A percentile compares a stretch with the other conserved stretches of the same genome.
These are phyloP conservation scores for Sinella curviseta DNA, from an alignment of 1,140 invertebrate genomes.

Conservation along the genomic window DNA sequence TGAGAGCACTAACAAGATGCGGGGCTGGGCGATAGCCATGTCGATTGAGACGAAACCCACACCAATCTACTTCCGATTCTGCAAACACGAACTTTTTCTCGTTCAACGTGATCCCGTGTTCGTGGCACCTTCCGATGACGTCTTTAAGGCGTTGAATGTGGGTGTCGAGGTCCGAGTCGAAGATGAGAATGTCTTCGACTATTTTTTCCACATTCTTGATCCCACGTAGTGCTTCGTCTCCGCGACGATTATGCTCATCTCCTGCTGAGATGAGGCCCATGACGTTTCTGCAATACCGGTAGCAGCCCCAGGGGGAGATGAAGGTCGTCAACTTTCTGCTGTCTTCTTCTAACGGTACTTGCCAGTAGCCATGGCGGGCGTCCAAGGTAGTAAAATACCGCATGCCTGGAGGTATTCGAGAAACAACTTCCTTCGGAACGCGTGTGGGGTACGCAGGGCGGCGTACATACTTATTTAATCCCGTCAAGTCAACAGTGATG, in stretches of 20 bases:
- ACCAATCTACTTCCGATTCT: neutral
- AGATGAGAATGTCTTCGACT: conserved; percentile 5
- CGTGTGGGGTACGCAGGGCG: conserved; percentile 27
- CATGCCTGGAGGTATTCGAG: conserved; percentile 5
- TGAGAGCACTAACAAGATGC: neutral
- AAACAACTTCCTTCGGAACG: conserved; percentile 22
- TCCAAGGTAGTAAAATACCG: conserved; percentile 53
- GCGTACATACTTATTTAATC: conserved; percentile 26
- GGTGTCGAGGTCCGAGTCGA: neutral
- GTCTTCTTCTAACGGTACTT: conserved; percentile 52
- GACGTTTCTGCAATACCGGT: conserved; percentile 45
- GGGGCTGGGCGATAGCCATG: neutral
- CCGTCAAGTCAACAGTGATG: conserved; percentile 38
- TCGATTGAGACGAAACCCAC: neutral
- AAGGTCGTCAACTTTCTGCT: conserved; percentile 51
- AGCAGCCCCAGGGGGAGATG: conserved; percentile 51
- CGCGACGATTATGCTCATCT: conserved; percentile 10
- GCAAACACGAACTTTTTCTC: neutral
- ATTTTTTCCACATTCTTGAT: neutral
- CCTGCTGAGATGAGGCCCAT: conserved; percentile 3
- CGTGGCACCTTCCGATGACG: neutral
- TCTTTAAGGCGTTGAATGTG: neutral
- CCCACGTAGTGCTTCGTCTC: neutral
- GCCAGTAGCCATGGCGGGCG: conserved; percentile 54
- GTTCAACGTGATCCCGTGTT: neutral